A percentile compares a stretch with the other conserved stretches of the same genome.
These are phyloP conservation scores for Nasonia giraulti DNA, from an alignment of 1,140 invertebrate species.

Conservation along the genomic window DNA sequence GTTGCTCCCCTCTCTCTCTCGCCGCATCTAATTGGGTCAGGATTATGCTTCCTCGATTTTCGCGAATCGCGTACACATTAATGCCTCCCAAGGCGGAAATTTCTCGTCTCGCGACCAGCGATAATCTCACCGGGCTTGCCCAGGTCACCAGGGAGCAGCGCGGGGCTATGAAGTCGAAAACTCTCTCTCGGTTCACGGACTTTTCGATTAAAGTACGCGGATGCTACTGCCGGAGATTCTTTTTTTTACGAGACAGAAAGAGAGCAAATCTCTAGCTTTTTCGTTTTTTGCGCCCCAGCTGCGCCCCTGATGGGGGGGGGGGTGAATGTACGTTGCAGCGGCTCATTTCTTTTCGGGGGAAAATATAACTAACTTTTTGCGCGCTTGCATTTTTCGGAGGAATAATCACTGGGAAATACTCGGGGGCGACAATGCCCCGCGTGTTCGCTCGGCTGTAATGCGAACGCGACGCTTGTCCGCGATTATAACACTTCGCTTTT, in stretches of 20 bases:
- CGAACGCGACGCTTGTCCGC: no score
- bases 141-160: neutral
- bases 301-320: neutral
- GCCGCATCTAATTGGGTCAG: conserved; percentile 39
- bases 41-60: conserved; percentile 48
- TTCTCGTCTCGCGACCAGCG: conserved; percentile 11
- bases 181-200: neutral
- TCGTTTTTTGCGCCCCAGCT: neutral
- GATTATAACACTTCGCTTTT: no score
- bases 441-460: no score
- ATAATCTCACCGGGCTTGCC: conserved; percentile 12
- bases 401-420: no score
- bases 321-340: neutral
- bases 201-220: conserved; percentile 37
- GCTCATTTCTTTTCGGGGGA: neutral
- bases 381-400: neutral
- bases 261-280: neutral
- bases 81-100: conserved; percentile 44
- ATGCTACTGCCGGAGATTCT: no score
- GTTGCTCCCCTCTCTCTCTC: neutral
- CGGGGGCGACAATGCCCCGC: no score
- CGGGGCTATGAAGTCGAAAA: no score
- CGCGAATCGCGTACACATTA: conserved; percentile 45
- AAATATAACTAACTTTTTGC: conserved; percentile 29
- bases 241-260: neutral